Conservation (phyloP, 2,797 vertebrate species). For the Potorous gilbertii region DNA sequence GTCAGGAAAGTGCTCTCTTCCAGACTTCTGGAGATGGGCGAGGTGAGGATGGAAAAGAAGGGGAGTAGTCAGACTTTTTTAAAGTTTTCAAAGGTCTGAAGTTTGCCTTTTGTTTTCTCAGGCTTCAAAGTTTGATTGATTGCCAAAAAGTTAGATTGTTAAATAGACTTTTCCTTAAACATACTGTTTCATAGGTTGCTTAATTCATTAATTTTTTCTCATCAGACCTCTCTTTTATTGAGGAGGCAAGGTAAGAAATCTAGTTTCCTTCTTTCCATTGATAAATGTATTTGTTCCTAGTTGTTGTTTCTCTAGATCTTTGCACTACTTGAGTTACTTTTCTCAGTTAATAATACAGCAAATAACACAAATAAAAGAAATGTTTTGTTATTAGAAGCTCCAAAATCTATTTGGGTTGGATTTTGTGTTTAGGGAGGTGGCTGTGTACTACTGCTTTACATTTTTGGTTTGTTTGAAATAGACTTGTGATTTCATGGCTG, state of each 20-base stretch:
- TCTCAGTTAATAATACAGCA: background rate
- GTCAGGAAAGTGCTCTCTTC: background rate
- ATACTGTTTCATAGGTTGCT: background rate
- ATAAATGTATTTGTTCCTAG: conserved; percentile 10
- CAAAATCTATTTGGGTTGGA: background rate
- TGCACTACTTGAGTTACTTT: background rate
- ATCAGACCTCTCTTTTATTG: background rate
- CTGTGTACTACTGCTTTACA: background rate
- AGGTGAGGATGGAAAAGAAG: background rate
- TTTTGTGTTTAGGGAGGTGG: background rate
- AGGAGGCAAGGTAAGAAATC: background rate
- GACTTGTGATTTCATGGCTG: background rate
- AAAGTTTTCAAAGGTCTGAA: background rate
- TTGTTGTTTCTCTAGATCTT: background rate
- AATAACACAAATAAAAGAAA: background rate
- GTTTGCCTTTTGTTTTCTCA: background rate
- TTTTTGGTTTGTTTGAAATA: background rate
- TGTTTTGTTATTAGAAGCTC: background rate
- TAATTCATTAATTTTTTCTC: background rate
- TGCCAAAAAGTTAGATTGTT: background rate
- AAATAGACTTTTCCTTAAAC: background rate
- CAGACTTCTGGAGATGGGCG: background rate
- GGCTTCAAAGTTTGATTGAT: background rate
- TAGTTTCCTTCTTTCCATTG: background rate
- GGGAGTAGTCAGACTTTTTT: background rate